Evolutionary conservation across 2,888 invertebrate genomes (phyloP), one percentile per base, ranked within the genome.

Genomic region (Athetis lepigone): DNA sequence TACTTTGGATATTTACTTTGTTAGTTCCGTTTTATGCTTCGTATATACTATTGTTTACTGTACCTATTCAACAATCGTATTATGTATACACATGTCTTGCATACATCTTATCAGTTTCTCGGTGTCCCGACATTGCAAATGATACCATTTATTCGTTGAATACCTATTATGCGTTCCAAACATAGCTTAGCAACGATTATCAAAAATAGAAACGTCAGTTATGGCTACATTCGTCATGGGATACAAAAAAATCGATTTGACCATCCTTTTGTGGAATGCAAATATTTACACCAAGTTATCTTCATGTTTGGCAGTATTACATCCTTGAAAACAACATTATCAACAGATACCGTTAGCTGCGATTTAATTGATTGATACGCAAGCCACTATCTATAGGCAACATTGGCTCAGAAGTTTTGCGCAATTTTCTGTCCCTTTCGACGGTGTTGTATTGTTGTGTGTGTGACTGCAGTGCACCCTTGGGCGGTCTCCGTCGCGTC

Each of bases 401-500:
- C 29, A 21, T 25, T 21, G 45, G 68, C 40, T 60, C 29, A 42
- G 54, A 64, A 69, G 9, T 65, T 82, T 83, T 83, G 84, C 79
- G 77, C 75, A 84, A 80, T 82, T 82, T 76, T 78, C 81, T 83
- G 74, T 82, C 81, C 76, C 79, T 84, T 76, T 75, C 78, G 70
- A 75, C 79, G 80, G 75, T 80, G 74, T 80, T 72, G 74, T 72
- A 69, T 79, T 72, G 75, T 78, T 84, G 77, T 83, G 78, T 83
- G 79, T 85, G 85, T 85, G 62, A 78, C 80, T 77, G 75, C 80
- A 75, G 50, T 85, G 75, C 76, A 79, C 83, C 83, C 84, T 80
- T 72, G 66, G 75, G 67, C 68, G 81, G 79, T 73, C 77, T 84
- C 79, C 83, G 83, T 83, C 85, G 83, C 81, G 82, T 82, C 87